These are phyloP conservation scores for Megaceryle torquata DNA, from an alignment of 2,113 vertebrate genomes.

Conservation along the genomic window DNA sequence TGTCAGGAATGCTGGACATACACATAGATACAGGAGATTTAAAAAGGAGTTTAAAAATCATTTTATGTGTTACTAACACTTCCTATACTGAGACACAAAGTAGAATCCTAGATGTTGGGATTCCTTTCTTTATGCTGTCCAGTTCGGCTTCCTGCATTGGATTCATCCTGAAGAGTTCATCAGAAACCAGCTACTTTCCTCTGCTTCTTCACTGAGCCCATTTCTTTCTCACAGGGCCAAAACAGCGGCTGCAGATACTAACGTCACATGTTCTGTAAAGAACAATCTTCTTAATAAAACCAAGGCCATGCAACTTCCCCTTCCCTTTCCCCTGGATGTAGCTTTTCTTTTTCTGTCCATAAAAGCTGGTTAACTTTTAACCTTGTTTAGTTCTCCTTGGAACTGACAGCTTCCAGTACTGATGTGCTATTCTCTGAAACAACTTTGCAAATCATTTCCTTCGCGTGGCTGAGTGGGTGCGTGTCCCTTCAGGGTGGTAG, in stretches of 20 bases:
- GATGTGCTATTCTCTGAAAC: background rate
- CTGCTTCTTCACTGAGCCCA: background rate
- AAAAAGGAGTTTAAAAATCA: background rate
- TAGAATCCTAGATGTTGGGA: background rate
- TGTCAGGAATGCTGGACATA: background rate
- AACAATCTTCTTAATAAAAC: background rate
- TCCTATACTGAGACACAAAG: background rate
- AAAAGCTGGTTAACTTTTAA: background rate
- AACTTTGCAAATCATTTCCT: background rate
- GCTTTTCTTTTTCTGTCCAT: background rate
- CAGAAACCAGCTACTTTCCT: background rate
- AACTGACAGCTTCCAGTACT: background rate
- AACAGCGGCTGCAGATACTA: background rate
- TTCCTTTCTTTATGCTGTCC: background rate
- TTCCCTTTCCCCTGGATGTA: background rate
- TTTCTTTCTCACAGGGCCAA: background rate
- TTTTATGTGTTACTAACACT: background rate
- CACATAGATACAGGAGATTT: background rate
- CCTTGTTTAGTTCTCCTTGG: background rate
- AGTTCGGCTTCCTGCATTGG: background rate
- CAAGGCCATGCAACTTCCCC: background rate
- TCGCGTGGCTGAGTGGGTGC: background rate
- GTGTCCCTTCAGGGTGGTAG: background rate
- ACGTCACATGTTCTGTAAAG: background rate
- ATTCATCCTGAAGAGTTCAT: background rate